Evolutionary conservation across 2,113 vertebrate species (phyloP).

Genomic region (Forbesichthys agassizii): DNA sequence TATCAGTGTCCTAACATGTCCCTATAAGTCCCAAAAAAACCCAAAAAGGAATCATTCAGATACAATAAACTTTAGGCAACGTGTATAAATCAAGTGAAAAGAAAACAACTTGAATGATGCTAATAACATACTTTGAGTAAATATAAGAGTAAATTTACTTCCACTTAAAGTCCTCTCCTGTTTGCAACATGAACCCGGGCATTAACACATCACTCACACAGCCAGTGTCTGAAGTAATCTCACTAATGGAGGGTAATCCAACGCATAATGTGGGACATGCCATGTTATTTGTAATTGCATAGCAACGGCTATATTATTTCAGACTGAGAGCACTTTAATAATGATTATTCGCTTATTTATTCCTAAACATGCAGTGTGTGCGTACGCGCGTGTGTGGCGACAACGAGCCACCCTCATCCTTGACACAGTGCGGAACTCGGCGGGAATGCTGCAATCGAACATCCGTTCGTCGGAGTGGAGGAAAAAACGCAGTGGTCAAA

Average conservation of each 20-base stretch:
- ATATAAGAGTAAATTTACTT: slow-evolving; percentile 8
- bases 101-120: slow-evolving; percentile 8
- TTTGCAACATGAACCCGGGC: slow-evolving; percentile 39
- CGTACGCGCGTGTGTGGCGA: too few relatives aligned
- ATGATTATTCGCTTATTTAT: too few relatives aligned
- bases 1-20: neutral
- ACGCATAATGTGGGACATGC: neutral
- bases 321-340: neutral
- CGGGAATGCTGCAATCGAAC: too few relatives aligned
- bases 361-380: too few relatives aligned
- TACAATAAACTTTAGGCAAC: slow-evolving; percentile 10
- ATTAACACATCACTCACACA: slow-evolving; percentile 23
- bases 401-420: too few relatives aligned
- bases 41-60: neutral
- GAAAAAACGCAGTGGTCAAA: too few relatives aligned
- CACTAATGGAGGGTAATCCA: slow-evolving; percentile 1
- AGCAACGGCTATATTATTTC: neutral
- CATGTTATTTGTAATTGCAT: neutral
- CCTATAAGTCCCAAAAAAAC: too few relatives aligned
- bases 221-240: slow-evolving; percentile 12
- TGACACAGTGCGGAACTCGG: too few relatives aligned
- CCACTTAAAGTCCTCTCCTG: slow-evolving; percentile 9
- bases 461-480: too few relatives aligned
- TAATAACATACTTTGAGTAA: slow-evolving; percentile 25
- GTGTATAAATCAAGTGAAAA: slow-evolving; percentile 2